Evolutionary conservation across 1,140 invertebrate species (phyloP).

Genomic region (Aphis gossypii): DNA sequence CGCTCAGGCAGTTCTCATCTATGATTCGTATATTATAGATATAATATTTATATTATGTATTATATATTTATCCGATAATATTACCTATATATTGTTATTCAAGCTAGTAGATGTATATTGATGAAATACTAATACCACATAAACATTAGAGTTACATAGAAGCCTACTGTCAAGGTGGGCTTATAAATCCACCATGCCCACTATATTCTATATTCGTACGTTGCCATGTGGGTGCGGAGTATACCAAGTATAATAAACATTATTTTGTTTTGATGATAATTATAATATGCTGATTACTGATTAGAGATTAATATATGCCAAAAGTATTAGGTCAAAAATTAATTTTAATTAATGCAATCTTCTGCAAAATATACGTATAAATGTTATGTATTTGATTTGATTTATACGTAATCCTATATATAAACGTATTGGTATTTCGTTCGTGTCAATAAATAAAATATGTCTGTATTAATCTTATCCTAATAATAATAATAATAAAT

Average conservation of each 20-base stretch:
- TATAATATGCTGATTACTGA: background rate
- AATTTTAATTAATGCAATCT: background rate
- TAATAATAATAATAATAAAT: background rate
- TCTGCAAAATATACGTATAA: background rate
- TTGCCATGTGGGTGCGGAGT: background rate
- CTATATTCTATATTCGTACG: background rate
- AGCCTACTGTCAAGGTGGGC: background rate
- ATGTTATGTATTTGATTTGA: background rate
- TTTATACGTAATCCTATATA: background rate
- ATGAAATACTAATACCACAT: background rate
- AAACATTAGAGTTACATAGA: background rate
- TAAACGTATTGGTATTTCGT: background rate
- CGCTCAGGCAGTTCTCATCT: too few relatives aligned
- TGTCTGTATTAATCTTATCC: background rate
- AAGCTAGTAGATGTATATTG: background rate
- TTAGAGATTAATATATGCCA: background rate
- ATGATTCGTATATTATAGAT: background rate
- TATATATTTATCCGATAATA: background rate
- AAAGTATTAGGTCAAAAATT: background rate
- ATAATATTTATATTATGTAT: background rate
- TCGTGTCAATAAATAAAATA: background rate
- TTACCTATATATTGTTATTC: background rate
- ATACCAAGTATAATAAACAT: background rate
- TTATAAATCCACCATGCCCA: background rate
- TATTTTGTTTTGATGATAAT: background rate